Evolutionary conservation across 2,797 vertebrate genomes (phyloP), one percentile per base, ranked within the genome.

Genomic region (Lerista edwardsae): DNA sequence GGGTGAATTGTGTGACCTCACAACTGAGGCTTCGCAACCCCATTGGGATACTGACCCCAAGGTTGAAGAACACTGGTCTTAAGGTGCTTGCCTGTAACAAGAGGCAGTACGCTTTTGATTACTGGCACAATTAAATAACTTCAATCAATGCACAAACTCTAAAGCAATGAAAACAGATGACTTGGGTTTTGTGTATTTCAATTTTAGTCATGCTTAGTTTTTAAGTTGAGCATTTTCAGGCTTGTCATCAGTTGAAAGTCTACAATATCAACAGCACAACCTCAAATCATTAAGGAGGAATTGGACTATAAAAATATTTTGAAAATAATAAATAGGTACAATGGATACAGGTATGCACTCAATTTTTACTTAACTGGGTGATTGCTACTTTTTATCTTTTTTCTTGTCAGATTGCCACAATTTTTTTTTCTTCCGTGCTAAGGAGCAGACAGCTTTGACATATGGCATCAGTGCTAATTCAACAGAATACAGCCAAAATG

Each of bases 141-240:
- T 65, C 29, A 12, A 23, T 11, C n/a, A 65, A 65, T 65, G 29
- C 69, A 39, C 83, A 57, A 62, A 90, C 67, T 84, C 68, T 0
- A 12, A 90, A 57, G 86, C 27, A 41, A 57, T 19, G 55, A 89
- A 83, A 92, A 88, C 85, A 89, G 90, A 92, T 82, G 88, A 87
- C 84, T 86, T 86, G 85, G 79, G 84, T 89, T 6, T 84, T 90
- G 91, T 79, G 91, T 79, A 84, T 84, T 65, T 74, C 80, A 72
- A 84, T 89, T 86, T 90, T 75, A 85, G 55, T 90, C 88, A 85
- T 90, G 83, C 34, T 87, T 76, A 62, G 23, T 84, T 93, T 90
- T 74, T 77, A 39, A 14, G 23, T 31, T 86, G 77, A 88, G 84
- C 0, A 77, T 91, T 88, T 89, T 7, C 41, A 78, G 27, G 25